Evolutionary conservation across 53 echinoderm and acorn worm species (phyloP), one percentile per base, ranked within the genome.

Genomic region (Antedon mediterranea): DNA sequence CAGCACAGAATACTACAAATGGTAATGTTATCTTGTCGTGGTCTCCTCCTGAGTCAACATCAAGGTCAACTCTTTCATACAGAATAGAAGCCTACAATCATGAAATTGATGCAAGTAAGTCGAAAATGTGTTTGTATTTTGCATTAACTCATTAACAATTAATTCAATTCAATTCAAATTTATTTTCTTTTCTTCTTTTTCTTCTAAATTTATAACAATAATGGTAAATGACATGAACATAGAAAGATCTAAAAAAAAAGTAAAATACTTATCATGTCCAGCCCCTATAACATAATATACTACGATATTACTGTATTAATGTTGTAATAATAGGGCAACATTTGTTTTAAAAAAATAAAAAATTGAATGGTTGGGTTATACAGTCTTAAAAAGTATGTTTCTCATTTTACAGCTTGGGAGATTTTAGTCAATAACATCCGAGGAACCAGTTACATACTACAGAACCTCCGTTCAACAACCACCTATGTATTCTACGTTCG

Each of bases 401-500:
- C n/a, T n/a, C n/a, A n/a, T n/a, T n/a, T 30, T 81, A 29, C 83
- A 94, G 98, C 90, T 30, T 98, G 98, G 98, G 78, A 81, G 71
- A 43, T 89, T 15, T 76, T 83, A 20, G 81, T 81, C 28, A 82
- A 77, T 28, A 77, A 71, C 31, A 76, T 88, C 34, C 74, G 43
- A 13, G 77, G 81, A 28, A 84, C 87, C 15, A 75, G 78, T 0
- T 86, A 85, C 75, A 32, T 78, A 32, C 70, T 98, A 7, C 79
- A 79, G 31, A 84, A 89, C 34, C 80, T 98, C 18, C 77, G 80
- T 33, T 28, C 76, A 32, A 14, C 18, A 26, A 76, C 76, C 26
- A 76, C 76, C 9, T 76, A 76, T 33, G 34, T 76, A 0, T 76
- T 76, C 76, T 34, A 26, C 5, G 34, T 76, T 18, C 32, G 76